Percentiles rank a stretch among this genome's conserved stretches.
Conservation (phyloP, 1,140 invertebrate genomes). For the Pseudoatta argentina region DNA sequence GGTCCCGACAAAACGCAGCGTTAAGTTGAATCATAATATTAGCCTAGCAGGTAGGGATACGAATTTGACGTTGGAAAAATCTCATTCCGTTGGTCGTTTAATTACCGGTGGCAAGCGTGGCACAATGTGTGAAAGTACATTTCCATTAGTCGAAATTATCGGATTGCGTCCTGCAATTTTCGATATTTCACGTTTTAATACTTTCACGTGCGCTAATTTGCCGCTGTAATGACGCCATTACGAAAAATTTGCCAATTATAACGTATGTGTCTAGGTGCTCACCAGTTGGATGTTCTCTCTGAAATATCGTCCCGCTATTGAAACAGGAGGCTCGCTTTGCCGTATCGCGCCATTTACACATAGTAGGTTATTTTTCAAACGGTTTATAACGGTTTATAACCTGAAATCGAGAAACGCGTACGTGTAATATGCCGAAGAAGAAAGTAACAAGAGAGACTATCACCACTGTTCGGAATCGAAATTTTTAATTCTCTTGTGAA, state of each 20-base stretch:
- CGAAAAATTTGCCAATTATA: constrained; percentile 59
- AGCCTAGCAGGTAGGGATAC: too few species aligned
- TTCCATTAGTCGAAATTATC: constrained; percentile 55
- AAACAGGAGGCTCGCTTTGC: not conserved
- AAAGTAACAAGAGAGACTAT: too few species aligned
- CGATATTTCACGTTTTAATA: constrained; percentile 56
- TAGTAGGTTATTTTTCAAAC: not conserved
- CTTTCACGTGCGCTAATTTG: constrained; percentile 52
- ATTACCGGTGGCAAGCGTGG: not conserved
- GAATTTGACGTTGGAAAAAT: constrained; percentile 44
- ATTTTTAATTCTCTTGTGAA: too few species aligned
- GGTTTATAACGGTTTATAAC: not conserved
- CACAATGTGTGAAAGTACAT: constrained; percentile 31
- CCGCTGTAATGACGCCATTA: constrained; percentile 60
- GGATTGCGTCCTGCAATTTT: constrained; percentile 35
- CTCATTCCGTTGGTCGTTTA: constrained; percentile 6
- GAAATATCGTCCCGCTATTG: constrained; percentile 48
- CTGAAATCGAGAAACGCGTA: not conserved
- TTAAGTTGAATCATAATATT: constrained; percentile 1
- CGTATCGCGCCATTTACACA: not conserved
- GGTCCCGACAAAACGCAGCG: not conserved
- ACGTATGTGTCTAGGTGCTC: not conserved
- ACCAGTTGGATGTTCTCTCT: constrained; percentile 3
- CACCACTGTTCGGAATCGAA: too few species aligned
- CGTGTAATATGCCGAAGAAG: not conserved